Base-by-base conservation (phyloP, 2,797 vertebrate genomes). In the Acanthornis magna region DNA sequence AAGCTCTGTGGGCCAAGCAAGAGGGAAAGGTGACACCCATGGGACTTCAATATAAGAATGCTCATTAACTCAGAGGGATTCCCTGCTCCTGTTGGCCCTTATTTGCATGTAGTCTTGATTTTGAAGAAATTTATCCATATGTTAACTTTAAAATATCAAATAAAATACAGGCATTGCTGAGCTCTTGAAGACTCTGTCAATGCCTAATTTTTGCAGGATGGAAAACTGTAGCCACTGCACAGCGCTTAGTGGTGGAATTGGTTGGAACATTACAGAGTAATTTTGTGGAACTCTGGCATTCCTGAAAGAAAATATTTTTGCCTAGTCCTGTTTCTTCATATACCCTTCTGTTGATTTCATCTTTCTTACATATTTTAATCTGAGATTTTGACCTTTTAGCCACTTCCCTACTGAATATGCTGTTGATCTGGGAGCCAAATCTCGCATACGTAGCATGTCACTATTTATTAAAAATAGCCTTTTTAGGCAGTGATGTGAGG, bases 1-100 rank as follows among this genome's bases (percentile, higher is more conserved):
- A 98, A 25, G 98, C 97, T 5, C 95, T 98, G 74, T 98, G 98
- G 98, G 98, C 98, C 22, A 98, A 98, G 85, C 68, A 93, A 26
- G 98, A 99, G 87, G 96, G 97, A 84, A 99, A 99, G 98, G 98
- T 98, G 92, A 81, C 1, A 5, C 25, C 11, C 42, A 12, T 26
- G 66, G 45, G 22, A 58, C 40, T 22, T 50, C 38, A 42, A 0
- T 23, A 12, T 38, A 50, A 53, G 58, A 50, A 81, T 3, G 4
- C 13, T 72, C 50, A n/a, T 66, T 47, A 42, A 53, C n/a, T 63
- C 61, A 47, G 36, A 72, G 45, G 67, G 32, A 57, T 48, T 63
- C 42, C 6, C 43, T 53, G 9, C 12, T 92, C 17, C 34, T 58
- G 16, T 8, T 77, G 80, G 53, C 27, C 16, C 40, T 43, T 21